These are phyloP conservation scores for Microtus ochrogaster DNA, from an alignment of 2,113 vertebrate species.

Conservation along the genomic window DNA sequence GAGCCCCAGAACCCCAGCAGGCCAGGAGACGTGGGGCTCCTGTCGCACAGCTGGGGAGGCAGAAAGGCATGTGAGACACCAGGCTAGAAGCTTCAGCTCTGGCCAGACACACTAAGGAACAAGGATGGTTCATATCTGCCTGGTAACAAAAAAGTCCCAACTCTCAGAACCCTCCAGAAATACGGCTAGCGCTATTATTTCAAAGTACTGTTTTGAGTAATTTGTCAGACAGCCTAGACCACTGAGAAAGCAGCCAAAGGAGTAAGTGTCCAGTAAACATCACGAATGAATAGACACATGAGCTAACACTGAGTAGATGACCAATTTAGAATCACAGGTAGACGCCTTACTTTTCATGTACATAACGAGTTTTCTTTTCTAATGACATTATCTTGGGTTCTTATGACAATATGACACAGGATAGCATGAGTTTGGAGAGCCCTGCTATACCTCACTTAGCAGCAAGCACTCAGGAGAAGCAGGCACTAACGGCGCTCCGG, in stretches of 20 bases:
- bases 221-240: not conserved
- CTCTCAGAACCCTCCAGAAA: not conserved
- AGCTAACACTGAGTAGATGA: not conserved
- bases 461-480: not conserved
- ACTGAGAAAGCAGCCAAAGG: not conserved
- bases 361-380: conserved; percentile 14
- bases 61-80: not conserved
- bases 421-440: not conserved
- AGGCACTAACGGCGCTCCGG: not conserved
- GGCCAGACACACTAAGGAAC: not conserved
- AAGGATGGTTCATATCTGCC: not conserved
- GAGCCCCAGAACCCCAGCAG: not conserved
- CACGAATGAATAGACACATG: not conserved
- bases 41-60: not conserved
- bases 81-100: not conserved
- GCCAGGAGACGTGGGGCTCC: not conserved
- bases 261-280: not conserved
- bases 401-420: not conserved
- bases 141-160: not conserved
- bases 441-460: not conserved
- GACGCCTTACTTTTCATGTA: not conserved
- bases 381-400: conserved; percentile 45
- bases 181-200: not conserved
- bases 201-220: not conserved
- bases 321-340: not conserved